Evolutionary conservation across 2,797 vertebrate genomes (phyloP), one percentile per base, ranked within the genome.

Genomic region (Echiichthys vipera): DNA sequence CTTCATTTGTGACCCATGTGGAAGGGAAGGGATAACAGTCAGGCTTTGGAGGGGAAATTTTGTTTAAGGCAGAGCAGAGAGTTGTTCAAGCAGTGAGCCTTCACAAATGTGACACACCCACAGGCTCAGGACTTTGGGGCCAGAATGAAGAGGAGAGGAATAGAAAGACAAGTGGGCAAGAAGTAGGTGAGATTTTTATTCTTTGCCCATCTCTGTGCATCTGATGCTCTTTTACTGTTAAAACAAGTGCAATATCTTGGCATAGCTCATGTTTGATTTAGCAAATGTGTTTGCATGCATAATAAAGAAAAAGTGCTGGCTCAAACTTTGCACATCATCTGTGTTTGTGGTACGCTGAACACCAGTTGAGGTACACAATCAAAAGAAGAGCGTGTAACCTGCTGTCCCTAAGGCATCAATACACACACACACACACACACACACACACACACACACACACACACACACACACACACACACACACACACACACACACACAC

Each of bases 71-170:
- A 69, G 61, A 34, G 50, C 9, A 51, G 37, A 54, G 67, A 84
- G 59, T 64, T 68, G 59, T 37, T 64, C 27, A 36, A 50, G 74
- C 80, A 51, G 57, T 62, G 45, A 53, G 13, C 66, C 74, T 72
- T 83, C 49, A 82, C 76, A 87, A 86, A 87, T 80, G 62, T 80
- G 77, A 80, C 72, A 79, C 42, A 79, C 42, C 84, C 54, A 45
- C 37, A 62, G 71, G 71, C 68, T 47, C 47, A 43, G n/a, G 32
- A 47, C 1, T 24, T 18, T 2, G 4, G 42, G 53, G 53, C 22
- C 7, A 24, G 10, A 64, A 56, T 22, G 7, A 62, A 39, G n/a
- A n/a, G 39, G 14, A 30, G 4, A 69, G 20, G 12, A 73, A 37
- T 2, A 40, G 37, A 25, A 42, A 42, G 58, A 53, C 11, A 59